Percentiles rank a stretch among this genome's conserved stretches.
These are phyloP conservation scores for Tolypeutes matacus DNA, from an alignment of 2,797 vertebrate species.

Conservation along the genomic window DNA sequence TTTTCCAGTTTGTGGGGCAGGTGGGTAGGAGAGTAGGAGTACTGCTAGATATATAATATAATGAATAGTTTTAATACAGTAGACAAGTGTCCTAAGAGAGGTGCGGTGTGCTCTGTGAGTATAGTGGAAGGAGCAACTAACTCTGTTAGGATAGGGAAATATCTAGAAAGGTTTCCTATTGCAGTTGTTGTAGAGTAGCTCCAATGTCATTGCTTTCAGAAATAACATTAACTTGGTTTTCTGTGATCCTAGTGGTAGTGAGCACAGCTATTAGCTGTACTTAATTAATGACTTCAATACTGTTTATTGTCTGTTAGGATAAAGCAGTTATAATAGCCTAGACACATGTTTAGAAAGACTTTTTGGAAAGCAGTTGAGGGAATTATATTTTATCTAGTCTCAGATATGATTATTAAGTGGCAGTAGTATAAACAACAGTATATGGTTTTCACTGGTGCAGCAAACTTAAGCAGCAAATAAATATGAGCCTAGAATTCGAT, in stretches of 20 bases:
- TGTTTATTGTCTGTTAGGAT: neutral
- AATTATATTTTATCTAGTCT: conserved; percentile 3
- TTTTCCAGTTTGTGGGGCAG: neutral
- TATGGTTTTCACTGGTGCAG: neutral
- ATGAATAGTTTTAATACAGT: neutral
- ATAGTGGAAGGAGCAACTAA: neutral
- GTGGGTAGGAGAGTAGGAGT: neutral
- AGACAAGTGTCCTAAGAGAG: neutral
- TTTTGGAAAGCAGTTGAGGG: conserved; percentile 19
- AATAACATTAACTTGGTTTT: neutral
- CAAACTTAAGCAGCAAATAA: neutral
- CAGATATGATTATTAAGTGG: neutral
- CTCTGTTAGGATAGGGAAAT: neutral
- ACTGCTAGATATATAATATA: neutral
- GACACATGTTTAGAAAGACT: neutral
- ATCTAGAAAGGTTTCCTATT: neutral
- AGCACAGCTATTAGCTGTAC: neutral
- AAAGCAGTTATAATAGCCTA: neutral
- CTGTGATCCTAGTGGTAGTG: neutral
- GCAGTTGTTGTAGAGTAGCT: conserved; percentile 3
- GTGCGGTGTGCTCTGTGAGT: neutral
- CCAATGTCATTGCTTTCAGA: neutral
- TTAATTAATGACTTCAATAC: neutral
- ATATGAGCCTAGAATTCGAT: neutral
- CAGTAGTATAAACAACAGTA: neutral